phyloP scores from a whole-genome alignment of 1,140 invertebrate genomes.

The Drosophila jambulina region DNA sequence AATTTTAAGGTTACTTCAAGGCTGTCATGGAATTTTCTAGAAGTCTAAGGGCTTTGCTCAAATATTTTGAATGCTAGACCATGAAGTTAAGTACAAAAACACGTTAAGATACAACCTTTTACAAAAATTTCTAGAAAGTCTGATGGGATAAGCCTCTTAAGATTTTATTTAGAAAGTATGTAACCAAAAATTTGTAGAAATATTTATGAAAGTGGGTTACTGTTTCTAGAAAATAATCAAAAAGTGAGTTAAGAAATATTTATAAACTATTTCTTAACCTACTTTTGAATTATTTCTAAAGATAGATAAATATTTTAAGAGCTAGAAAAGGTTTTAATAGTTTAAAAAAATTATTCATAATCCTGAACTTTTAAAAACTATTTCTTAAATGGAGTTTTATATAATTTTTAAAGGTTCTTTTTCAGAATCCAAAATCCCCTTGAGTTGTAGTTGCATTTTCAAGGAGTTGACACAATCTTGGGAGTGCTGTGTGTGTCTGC shows the following conservation, averaged over 20 bases:
- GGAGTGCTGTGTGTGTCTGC: conserved; percentile 30
- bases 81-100: background rate
- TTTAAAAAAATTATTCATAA: too few species aligned
- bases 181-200: background rate
- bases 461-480: conserved; percentile 47
- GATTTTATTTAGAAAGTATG: background rate
- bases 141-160: background rate
- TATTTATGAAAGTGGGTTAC: background rate
- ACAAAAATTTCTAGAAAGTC: background rate
- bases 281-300: background rate
- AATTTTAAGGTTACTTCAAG: too few species aligned
- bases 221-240: background rate
- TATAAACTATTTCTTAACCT: background rate
- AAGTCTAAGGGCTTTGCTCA: background rate
- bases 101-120: background rate
- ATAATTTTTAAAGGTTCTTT: background rate
- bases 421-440: background rate
- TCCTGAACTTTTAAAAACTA: background rate
- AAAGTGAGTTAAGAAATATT: background rate
- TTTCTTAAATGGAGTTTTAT: background rate
- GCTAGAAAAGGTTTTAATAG: background rate
- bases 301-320: background rate
- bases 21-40: background rate
- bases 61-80: background rate
- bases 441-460: background rate